These are phyloP conservation scores for Octodon degus DNA, from an alignment of 2,113 vertebrate species.

Conservation along the genomic window DNA sequence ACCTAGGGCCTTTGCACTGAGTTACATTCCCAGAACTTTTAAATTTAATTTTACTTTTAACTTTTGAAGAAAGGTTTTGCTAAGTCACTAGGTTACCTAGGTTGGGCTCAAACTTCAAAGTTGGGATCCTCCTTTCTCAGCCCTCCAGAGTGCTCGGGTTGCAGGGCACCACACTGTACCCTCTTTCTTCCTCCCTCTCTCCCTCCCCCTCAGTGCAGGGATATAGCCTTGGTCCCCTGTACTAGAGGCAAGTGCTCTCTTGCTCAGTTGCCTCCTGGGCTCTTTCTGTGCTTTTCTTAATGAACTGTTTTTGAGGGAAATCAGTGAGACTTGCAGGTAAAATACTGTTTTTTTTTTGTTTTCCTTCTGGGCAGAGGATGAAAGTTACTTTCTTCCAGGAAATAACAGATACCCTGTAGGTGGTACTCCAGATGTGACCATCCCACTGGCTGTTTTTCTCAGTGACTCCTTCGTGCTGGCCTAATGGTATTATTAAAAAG, in stretches of 20 bases:
- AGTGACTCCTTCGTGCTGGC: not conserved
- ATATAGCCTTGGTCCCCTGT: not conserved
- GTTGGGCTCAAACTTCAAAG: not conserved
- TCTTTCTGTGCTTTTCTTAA: not conserved
- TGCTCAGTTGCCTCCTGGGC: not conserved
- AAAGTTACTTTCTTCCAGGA: not conserved
- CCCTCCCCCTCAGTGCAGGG: not conserved
- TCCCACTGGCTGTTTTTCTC: not conserved
- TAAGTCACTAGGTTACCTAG: not conserved
- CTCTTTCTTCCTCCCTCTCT: not conserved
- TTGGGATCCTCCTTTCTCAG: not conserved
- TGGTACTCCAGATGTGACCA: fast-evolving
- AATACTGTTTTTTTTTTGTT: not conserved
- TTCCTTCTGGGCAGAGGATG: not conserved
- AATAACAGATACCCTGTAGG: not conserved
- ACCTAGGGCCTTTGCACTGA: not conserved
- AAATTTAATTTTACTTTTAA: not conserved
- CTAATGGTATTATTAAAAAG: not conserved
- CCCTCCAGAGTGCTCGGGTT: not conserved
- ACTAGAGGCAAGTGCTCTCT: not conserved
- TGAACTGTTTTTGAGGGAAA: not conserved
- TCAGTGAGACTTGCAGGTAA: not conserved
- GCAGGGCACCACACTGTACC: not conserved
- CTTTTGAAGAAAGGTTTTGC: not conserved
- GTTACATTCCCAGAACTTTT: not conserved